Conservation (phyloP, 2,797 vertebrate species). For the Gobio occitaniae region DNA sequence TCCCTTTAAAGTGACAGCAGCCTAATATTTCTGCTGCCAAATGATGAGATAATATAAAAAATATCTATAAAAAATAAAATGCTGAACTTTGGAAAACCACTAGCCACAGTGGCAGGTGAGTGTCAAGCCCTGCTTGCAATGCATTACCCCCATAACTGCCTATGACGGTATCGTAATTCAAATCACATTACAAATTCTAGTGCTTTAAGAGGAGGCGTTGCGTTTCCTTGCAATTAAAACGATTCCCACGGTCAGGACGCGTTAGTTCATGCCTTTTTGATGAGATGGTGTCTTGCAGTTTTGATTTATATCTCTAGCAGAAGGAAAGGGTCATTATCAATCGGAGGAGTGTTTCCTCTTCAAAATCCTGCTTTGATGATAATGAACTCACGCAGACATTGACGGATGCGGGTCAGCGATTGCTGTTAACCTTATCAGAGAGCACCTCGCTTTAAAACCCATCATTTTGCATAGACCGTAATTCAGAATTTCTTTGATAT, state of each 20-base stretch:
- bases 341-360: slow-evolving; percentile 32
- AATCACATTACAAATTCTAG: not conserved
- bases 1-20: no score
- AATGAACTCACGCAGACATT: slow-evolving; percentile 30
- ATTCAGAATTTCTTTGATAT: slow-evolving; percentile 30
- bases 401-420: slow-evolving; percentile 45
- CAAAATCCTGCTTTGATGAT: slow-evolving; percentile 27
- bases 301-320: slow-evolving; percentile 32
- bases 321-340: slow-evolving; percentile 21
- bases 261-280: slow-evolving; percentile 9
- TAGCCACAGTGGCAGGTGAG: no score
- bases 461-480: slow-evolving; percentile 46
- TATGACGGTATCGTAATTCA: no score
- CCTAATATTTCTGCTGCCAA: no score
- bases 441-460: slow-evolving; percentile 23
- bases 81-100: no score
- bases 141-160: no score
- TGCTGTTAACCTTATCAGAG: slow-evolving; percentile 33
- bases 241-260: not conserved
- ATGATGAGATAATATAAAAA: no score
- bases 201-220: not conserved
- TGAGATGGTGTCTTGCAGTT: slow-evolving; percentile 12
- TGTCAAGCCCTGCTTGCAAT: no score
- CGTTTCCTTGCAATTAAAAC: not conserved
- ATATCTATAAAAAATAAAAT: no score